Base-by-base conservation (phyloP, 64 coral and sea anemone genomes). In the Montipora cactus region DNA sequence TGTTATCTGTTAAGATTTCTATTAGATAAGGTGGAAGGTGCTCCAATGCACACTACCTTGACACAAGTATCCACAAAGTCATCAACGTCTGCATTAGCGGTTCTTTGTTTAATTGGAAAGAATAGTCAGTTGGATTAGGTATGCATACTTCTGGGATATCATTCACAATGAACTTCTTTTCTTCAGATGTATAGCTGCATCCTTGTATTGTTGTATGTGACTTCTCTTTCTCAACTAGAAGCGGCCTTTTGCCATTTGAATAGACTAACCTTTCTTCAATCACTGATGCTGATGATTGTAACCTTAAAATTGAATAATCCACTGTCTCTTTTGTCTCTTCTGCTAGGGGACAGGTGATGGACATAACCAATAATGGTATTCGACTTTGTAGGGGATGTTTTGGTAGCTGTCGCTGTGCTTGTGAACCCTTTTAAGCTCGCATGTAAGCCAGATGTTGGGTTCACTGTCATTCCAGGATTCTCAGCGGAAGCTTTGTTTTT, bases 351-450 rank as follows among this genome's bases (percentile, higher is more conserved):
- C 8, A 83, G 79, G 69, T 92, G 53, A 53, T 92, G 90, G 47
- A 92, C 89, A 74, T 91, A 74, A 21, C 77, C 90, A 72, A 92
- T 92, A 0, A 84, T 84, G 16, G 45, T 79, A 47, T 79, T 20
- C 14, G 68, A 10, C 19, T 71, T 71, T 21, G 10, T 71, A 71
- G 68, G 18, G 21, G 68, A 71, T 23, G 68, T 71, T 71, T 71
- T 71, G 68, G 68, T 22, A 71, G 68, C 20, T 23, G 68, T 71
- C 9, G 68, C 68, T 71, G 68, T 0, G 68, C 14, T 71, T 14
- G 68, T 71, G 5, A 0, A 71, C 68, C 20, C 68, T 71, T 21
- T 10, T 71, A 71, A 71, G 68, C 68, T 28, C 28, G 28, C 28
- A 28, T 28, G 28, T 28, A 28, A 28, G 28, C 28, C 68, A 71